Base-by-base conservation (phyloP, 2,113 vertebrate genomes). In the Vireo altiloquus region DNA sequence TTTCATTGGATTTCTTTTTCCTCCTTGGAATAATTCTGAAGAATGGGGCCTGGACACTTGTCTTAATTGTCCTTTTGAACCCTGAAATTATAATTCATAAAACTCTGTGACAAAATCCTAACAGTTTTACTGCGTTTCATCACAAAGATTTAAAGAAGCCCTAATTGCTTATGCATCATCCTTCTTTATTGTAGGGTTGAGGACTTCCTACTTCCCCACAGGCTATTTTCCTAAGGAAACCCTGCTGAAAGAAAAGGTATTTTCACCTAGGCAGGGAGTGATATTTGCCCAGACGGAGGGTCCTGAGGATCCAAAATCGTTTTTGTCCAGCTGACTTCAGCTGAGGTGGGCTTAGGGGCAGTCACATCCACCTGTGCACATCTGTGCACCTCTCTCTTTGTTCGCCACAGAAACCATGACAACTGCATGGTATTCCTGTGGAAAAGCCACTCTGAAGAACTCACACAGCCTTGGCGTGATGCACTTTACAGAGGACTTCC, bases 21-120 rank as follows among this genome's bases (percentile, higher is more conserved):
- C 42, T 86, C 30, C 72, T 94, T 89, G 79, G 79, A 92, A 89
- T 94, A 89, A 94, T 95, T 88, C 52, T 93, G 74, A 76, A 77
- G 77, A 72, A 64, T 27, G 2, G 4, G 15, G 20, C 28, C 24
- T 80, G 90, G 63, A 57, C 7, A 46, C 66, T 87, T 78, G 6
- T 69, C 17, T 92, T 70, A 15, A 22, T 9, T 78, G 39, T 88
- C 39, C n/a, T 89, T 93, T 94, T 87, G 82, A 92, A 95, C 91
- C 70, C 89, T 50, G 59, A 80, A 86, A 94, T 93, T 75, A 44
- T 72, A 94, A 85, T 66, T 30, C 24, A 78, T 61, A 40, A 75
- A 70, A 9, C 30, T 21, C 31, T 70, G 24, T 61, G 64, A 72
- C 25, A 63, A 83, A 92, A 52, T 39, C 47, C 18, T 54, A 27